A percentile compares a stretch with the other conserved stretches of the same genome.
phyloP scores from a whole-genome alignment of 2,888 invertebrate genomes.

The Scelioninae gen. 2 region DNA sequence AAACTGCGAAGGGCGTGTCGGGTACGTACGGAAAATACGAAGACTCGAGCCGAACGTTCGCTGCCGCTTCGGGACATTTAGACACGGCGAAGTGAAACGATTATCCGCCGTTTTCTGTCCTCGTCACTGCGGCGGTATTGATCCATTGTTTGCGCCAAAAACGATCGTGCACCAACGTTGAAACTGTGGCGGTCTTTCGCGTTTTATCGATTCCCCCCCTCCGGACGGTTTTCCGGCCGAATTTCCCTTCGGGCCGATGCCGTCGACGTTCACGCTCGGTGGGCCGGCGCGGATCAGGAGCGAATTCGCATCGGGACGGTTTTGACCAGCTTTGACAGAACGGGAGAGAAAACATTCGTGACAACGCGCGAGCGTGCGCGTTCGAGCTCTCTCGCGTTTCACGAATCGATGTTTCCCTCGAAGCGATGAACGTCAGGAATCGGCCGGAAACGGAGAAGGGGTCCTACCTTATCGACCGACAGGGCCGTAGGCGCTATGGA shows the following conservation, averaged over 20 bases:
- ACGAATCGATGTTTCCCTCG: constrained; percentile 41
- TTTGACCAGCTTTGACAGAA: constrained; percentile 66
- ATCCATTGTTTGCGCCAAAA: constrained; percentile 70
- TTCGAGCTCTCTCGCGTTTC: constrained; percentile 45
- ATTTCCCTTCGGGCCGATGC: background rate
- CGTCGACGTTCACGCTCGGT: constrained; percentile 21
- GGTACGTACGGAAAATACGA: constrained; percentile 19
- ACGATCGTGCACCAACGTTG: constrained; percentile 58
- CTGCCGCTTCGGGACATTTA: constrained; percentile 9
- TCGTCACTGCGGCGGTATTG: constrained; percentile 67
- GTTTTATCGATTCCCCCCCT: constrained; percentile 53
- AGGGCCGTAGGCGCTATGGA: constrained; percentile 1
- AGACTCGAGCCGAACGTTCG: constrained; percentile 3
- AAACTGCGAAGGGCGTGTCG: constrained; percentile 36
- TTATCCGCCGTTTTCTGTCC: constrained; percentile 62
- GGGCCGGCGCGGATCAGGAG: constrained; percentile 28
- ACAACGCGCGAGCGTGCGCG: constrained; percentile 62
- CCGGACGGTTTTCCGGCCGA: constrained; percentile 4
- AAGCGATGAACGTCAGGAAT: constrained; percentile 24
- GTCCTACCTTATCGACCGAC: constrained; percentile 22
- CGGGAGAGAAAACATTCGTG: constrained; percentile 56
- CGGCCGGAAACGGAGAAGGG: constrained; percentile 12
- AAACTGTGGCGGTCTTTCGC: constrained; percentile 40
- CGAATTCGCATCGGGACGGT: constrained; percentile 59
- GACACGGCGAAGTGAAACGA: constrained; percentile 20